Base-by-base conservation (phyloP, 2,113 vertebrate species). In the Caranx melampygus region DNA sequence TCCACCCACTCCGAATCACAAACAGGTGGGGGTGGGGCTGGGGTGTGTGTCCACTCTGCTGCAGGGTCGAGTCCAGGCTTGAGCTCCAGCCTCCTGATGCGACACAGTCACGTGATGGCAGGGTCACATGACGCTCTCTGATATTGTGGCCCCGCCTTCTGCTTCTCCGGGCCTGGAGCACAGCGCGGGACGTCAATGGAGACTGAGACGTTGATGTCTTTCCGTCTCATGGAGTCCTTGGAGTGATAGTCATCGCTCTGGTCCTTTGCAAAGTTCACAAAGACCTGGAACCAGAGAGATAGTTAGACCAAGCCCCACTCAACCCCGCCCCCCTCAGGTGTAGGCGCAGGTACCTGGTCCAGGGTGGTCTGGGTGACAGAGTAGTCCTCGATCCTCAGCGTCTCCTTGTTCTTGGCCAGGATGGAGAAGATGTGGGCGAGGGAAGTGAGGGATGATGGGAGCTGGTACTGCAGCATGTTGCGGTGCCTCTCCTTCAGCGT, bases 211-310 rank as follows among this genome's bases (percentile, higher is more conserved):
- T 26, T 26, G 26, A 26, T 26, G 64, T 97, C 96, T 84, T 95
- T 96, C 86, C 96, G 96, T 77, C 96, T 95, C 85, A 98, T 92
- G 2, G 97, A 97, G 40, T 98, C 97, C 92, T 99, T 99, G 72
- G 95, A 95, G 89, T 96, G 96, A 90, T 99, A 97, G 6, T 99
- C 98, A 0, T 99, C 97, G 9, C 97, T 99, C 96, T 99, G 98
- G 95, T 99, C 98, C 95, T 98, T 99, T 58, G 98, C 98, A 87
- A 99, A 99, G 94, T 99, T 99, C 90, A 99, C 97, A 89, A 99
- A 99, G 88, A 99, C 98, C 98, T 99, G 84, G 49, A 83, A 92
- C 64, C 9, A 51, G 44, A 65, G 47, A 26, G 21, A 54, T 15
- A 3, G 3, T 40, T 1, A 33, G 15, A 37, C 37, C 12, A 65